These are phyloP conservation scores for Steinernema scapterisci DNA, from an alignment of 2,888 invertebrate species.

Conservation along the genomic window DNA sequence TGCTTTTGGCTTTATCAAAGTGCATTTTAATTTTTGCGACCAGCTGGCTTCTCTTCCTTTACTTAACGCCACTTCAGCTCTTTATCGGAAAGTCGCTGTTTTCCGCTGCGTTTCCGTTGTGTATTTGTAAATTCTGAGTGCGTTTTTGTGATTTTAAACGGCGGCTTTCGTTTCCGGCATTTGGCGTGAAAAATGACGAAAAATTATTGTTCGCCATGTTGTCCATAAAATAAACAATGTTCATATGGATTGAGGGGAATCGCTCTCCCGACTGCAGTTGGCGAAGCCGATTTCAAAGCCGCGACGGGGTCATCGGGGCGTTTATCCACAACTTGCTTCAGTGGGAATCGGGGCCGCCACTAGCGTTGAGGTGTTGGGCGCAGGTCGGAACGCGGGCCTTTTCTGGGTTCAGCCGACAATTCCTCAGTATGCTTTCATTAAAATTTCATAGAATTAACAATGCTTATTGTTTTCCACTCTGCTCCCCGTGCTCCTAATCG, in stretches of 20 bases:
- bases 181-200: constrained; percentile 1
- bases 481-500: not conserved
- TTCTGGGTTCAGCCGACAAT: not conserved
- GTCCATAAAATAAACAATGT: constrained; percentile 4
- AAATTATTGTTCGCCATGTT: not conserved
- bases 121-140: not conserved
- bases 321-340: not conserved
- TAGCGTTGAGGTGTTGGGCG: not conserved
- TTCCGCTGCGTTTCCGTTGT: not conserved
- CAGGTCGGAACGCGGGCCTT: not conserved
- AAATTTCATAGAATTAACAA: constrained; percentile 24
- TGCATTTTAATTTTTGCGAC: constrained; percentile 6
- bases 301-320: not conserved
- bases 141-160: not conserved
- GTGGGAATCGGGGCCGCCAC: not conserved
- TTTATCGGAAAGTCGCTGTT: not conserved
- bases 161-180: not conserved
- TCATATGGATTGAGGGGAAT: not conserved
- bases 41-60: not conserved
- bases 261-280: not conserved
- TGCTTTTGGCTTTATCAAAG: not conserved
- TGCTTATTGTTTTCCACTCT: constrained; percentile 11
- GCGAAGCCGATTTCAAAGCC: not conserved
- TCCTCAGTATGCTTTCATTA: not conserved
- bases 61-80: not conserved